Conservation (phyloP, 2,797 vertebrate genomes). For the Eupleurogrammus muticus region DNA sequence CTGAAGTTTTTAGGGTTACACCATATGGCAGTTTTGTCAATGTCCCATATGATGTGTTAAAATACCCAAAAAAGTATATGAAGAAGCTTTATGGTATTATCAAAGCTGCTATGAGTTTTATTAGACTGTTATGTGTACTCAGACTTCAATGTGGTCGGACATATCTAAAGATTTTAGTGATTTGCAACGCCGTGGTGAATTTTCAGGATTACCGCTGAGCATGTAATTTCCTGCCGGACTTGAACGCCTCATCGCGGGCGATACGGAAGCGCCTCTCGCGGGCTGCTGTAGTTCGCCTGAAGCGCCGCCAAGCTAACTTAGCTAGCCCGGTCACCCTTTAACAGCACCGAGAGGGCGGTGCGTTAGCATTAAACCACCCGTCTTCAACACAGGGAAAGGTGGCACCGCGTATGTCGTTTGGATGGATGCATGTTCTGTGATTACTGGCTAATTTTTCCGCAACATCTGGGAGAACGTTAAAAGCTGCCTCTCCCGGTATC, state of each 20-base stretch:
- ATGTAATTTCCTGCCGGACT: neutral
- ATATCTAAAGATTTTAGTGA: no score
- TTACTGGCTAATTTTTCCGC: constrained; percentile 1
- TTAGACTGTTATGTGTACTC: no score
- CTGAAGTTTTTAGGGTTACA: no score
- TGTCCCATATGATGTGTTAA: no score
- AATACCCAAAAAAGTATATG: no score
- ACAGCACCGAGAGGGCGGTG: constrained; percentile 12
- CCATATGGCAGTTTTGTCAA: no score
- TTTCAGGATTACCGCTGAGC: accelerated
- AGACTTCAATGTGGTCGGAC: no score
- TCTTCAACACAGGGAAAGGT: neutral
- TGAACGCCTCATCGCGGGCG: constrained; percentile 53
- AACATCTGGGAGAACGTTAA: constrained; percentile 33
- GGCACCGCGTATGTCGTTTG: neutral
- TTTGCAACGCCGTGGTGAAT: no score
- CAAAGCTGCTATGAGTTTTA: no score
- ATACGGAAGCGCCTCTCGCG: constrained; percentile 43
- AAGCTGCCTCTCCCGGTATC: constrained; percentile 43
- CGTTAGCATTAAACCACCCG: neutral
- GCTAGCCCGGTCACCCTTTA: neutral
- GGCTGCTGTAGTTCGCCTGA: neutral
- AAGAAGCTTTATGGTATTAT: no score
- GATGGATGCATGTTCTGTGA: constrained; percentile 15
- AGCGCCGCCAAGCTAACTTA: constrained; percentile 1